These are phyloP conservation scores for Aquatica leii DNA, from an alignment of 2,888 invertebrate species.

Conservation along the genomic window DNA sequence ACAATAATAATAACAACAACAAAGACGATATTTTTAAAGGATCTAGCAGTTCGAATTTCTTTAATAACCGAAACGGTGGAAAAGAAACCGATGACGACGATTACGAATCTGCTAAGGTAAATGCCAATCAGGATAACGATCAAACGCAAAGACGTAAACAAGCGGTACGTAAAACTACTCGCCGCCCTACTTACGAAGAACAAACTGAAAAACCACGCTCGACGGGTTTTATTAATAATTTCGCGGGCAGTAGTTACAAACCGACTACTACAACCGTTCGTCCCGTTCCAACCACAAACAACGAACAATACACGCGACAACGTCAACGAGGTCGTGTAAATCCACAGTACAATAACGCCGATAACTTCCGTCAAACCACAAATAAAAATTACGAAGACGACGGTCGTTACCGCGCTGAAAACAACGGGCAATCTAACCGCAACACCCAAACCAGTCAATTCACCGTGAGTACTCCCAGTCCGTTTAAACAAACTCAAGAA, in stretches of 20 bases:
- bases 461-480: conserved; percentile 58
- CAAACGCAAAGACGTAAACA: conserved; percentile 57
- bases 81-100: conserved; percentile 65
- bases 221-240: conserved; percentile 59
- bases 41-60: conserved; percentile 80
- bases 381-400: conserved; percentile 30
- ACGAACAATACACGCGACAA: conserved; percentile 49
- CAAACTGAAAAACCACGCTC: conserved; percentile 56
- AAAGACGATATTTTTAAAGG: conserved; percentile 71
- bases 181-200: conserved; percentile 51
- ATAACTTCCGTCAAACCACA: conserved; percentile 48
- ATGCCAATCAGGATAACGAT: conserved; percentile 59
- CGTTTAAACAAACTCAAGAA: conserved; percentile 54
- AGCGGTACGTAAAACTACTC: conserved; percentile 56
- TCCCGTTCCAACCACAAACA: conserved; percentile 52
- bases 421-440: conserved; percentile 20
- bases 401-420: conserved; percentile 34
- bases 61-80: conserved; percentile 70
- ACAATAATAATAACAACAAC: conserved; percentile 51
- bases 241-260: conserved; percentile 61
- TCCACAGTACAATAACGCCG: conserved; percentile 48
- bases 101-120: conserved; percentile 58
- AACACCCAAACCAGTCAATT: conserved; percentile 46
- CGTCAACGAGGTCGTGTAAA: conserved; percentile 43
- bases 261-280: conserved; percentile 60